Percentiles rank a stretch among this genome's conserved stretches.
Conservation (phyloP, 2,888 invertebrate species). For the Andrena bucephala region DNA sequence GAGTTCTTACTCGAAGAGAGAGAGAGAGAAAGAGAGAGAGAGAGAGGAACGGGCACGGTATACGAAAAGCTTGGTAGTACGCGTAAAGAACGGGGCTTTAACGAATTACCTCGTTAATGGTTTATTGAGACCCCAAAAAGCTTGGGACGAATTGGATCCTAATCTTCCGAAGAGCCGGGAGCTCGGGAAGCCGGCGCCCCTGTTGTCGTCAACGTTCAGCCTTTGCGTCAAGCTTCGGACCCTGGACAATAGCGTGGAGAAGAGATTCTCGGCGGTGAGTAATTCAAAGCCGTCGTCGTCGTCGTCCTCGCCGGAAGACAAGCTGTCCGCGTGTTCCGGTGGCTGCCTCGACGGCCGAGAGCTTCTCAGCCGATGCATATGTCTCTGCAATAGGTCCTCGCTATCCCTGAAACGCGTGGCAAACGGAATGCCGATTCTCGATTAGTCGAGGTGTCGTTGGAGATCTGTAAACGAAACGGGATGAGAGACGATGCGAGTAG, state of each 20-base stretch:
- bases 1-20: not conserved
- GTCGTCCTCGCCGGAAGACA: slow-evolving; percentile 95
- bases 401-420: slow-evolving; percentile 67
- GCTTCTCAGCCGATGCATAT: slow-evolving; percentile 86
- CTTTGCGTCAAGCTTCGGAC: slow-evolving; percentile 94
- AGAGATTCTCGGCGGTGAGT: slow-evolving; percentile 95
- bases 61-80: not conserved
- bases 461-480: not conserved
- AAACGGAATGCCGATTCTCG: not conserved
- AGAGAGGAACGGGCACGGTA: not conserved
- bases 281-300: slow-evolving; percentile 96
- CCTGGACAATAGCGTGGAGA: slow-evolving; percentile 93
- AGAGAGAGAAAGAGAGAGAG: not conserved
- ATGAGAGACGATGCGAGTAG: too few species aligned
- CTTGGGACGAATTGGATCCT: slow-evolving; percentile 80
- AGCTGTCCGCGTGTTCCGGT: slow-evolving; percentile 92
- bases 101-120: slow-evolving; percentile 85
- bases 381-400: slow-evolving; percentile 82
- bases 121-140: slow-evolving; percentile 86
- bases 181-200: slow-evolving; percentile 88
- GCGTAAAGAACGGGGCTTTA: not conserved
- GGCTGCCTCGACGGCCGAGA: slow-evolving; percentile 89
- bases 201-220: slow-evolving; percentile 93
- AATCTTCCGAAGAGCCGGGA: slow-evolving; percentile 87
- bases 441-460: not conserved